Evolutionary conservation across 2,797 vertebrate genomes (phyloP).

Genomic region (Coregonus sp.): DNA sequence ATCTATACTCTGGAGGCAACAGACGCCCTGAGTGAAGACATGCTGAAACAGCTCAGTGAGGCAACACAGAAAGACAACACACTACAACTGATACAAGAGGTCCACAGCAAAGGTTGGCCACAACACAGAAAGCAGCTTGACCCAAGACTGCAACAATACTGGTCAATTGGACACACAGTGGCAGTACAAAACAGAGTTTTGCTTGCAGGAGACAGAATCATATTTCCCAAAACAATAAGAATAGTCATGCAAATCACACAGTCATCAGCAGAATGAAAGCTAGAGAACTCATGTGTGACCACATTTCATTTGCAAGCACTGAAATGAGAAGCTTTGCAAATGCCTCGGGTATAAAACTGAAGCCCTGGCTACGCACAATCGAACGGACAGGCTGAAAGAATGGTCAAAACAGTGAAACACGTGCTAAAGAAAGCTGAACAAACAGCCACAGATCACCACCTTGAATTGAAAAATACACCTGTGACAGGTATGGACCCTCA

Average conservation of each 20-base stretch:
- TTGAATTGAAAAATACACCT: conserved; percentile 4
- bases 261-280: too few species aligned
- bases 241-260: not conserved
- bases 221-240: conserved; percentile 16
- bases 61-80: conserved; percentile 17
- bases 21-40: not conserved
- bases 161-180: conserved; percentile 18
- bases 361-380: conserved; percentile 18
- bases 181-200: not conserved
- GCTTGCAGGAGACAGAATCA: conserved; percentile 7
- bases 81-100: conserved; percentile 7
- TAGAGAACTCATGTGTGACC: conserved; percentile 15
- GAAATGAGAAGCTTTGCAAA: conserved; percentile 29
- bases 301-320: conserved; percentile 31
- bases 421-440: conserved; percentile 15
- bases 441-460: not conserved
- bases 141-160: conserved; percentile 5
- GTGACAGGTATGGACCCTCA: not conserved
- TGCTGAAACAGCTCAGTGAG: conserved; percentile 15
- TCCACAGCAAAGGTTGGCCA: conserved; percentile 17
- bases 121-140: conserved; percentile 13
- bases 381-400: conserved; percentile 17
- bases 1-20: conserved; percentile 19
- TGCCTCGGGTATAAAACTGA: conserved; percentile 22
- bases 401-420: conserved; percentile 37